These are phyloP conservation scores for Lydus trimaculatus DNA, from an alignment of 2,888 invertebrate species.

Conservation along the genomic window DNA sequence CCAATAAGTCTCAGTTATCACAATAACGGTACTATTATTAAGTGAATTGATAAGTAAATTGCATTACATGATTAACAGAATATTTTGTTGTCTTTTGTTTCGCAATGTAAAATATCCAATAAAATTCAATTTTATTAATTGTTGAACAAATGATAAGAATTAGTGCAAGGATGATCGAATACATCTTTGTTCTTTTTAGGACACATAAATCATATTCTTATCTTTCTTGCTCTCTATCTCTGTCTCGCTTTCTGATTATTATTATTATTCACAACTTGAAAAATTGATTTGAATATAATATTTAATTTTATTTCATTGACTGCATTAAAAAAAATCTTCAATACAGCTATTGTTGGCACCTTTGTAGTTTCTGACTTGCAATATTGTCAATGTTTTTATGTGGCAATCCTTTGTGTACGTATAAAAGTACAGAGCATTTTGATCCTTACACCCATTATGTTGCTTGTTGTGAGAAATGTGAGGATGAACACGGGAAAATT, in stretches of 20 bases:
- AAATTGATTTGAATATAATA: neutral
- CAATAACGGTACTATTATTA: constrained; percentile 5
- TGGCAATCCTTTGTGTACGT: neutral
- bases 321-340: neutral
- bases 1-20: neutral
- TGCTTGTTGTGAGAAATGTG: too few species aligned
- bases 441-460: too few species aligned
- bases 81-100: too few species aligned
- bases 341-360: neutral
- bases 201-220: neutral
- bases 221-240: neutral
- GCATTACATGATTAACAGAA: neutral
- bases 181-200: neutral
- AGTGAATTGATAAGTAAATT: constrained; percentile 1
- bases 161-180: neutral
- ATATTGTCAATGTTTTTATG: neutral
- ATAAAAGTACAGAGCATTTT: neutral
- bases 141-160: neutral
- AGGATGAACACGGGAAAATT: too few species aligned
- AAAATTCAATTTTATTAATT: too few species aligned
- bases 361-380: neutral
- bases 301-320: neutral
- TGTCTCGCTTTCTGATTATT: neutral
- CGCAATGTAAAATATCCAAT: too few species aligned
- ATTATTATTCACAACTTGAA: neutral